Conservation (phyloP, 1,140 invertebrate genomes). For the Camponotus floridanus region DNA sequence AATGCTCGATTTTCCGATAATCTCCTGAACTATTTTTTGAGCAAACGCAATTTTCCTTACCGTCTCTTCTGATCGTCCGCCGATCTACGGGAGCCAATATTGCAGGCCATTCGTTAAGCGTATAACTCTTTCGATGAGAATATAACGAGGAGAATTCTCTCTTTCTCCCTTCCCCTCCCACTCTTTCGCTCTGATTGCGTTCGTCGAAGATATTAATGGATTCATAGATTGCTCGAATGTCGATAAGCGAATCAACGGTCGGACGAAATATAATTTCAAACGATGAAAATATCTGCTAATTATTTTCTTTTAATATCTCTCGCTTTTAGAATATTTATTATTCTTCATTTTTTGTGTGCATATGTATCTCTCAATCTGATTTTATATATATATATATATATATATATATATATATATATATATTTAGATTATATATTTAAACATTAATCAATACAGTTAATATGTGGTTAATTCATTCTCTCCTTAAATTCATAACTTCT, state of each 20-base stretch:
- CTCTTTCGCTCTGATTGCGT: slow-evolving; percentile 10
- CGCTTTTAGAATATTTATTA: background rate
- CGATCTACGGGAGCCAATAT: slow-evolving; percentile 19
- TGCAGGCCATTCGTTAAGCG: slow-evolving; percentile 49
- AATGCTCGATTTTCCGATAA: slow-evolving; percentile 56
- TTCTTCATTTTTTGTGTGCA: background rate
- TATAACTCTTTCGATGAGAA: slow-evolving; percentile 48
- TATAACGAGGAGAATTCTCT: slow-evolving; percentile 38
- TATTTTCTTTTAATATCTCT: background rate
- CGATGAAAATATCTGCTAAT: background rate
- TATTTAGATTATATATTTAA: too few species aligned
- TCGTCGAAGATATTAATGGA: slow-evolving; percentile 33
- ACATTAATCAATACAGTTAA: too few species aligned
- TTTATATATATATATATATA: too few species aligned
- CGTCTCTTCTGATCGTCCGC: slow-evolving; percentile 46
- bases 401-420: too few species aligned
- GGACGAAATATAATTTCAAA: slow-evolving; percentile 15
- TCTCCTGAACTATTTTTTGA: slow-evolving; percentile 51
- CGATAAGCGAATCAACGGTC: slow-evolving; percentile 26
- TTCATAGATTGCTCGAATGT: slow-evolving; percentile 31
- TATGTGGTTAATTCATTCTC: too few species aligned
- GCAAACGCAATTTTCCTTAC: slow-evolving; percentile 58
- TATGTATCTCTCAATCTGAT: background rate
- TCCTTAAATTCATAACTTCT: too few species aligned
- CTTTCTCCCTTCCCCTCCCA: too few species aligned